Evolutionary conservation across 1,140 invertebrate species (phyloP).

Genomic region (Macrostomum lignano): DNA sequence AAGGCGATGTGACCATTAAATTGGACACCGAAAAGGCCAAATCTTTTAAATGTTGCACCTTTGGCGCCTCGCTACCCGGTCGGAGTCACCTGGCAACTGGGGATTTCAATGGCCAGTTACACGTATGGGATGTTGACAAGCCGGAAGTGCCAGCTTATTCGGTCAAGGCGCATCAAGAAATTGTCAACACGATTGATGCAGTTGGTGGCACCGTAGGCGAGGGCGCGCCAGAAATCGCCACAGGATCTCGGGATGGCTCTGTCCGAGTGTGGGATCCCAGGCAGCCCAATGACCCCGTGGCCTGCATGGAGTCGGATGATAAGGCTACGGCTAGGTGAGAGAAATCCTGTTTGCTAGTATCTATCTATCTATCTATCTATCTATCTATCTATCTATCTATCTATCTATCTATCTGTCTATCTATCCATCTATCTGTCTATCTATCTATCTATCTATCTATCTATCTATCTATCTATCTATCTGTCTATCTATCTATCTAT

Average conservation of each 20-base stretch:
- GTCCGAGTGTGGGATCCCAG: constrained; percentile 82
- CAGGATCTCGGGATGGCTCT: constrained; percentile 58
- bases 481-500: too few relatives aligned
- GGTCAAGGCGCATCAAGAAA: constrained; percentile 48
- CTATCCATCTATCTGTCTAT: too few relatives aligned
- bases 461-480: too few relatives aligned
- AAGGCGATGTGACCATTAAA: constrained; percentile 34
- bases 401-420: too few relatives aligned
- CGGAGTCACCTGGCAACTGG: constrained; percentile 56
- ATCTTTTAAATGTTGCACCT: constrained; percentile 68
- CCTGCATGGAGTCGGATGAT: constrained; percentile 43
- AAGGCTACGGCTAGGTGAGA: constrained; percentile 34
- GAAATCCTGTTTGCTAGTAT: too few relatives aligned
- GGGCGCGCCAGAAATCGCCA: constrained; percentile 66
- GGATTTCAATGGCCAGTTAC: constrained; percentile 55
- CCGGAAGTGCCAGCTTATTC: constrained; percentile 44
- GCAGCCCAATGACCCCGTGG: constrained; percentile 50
- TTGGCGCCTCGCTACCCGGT: constrained; percentile 49
- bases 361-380: too few relatives aligned
- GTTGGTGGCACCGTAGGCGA: constrained; percentile 54
- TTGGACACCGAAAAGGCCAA: constrained; percentile 41
- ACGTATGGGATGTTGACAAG: constrained; percentile 58
- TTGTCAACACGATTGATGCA: constrained; percentile 71
- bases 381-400: too few relatives aligned
- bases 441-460: too few relatives aligned